phyloP scores from a whole-genome alignment of 2,888 invertebrate species.

The Eupithecia subumbrata region DNA sequence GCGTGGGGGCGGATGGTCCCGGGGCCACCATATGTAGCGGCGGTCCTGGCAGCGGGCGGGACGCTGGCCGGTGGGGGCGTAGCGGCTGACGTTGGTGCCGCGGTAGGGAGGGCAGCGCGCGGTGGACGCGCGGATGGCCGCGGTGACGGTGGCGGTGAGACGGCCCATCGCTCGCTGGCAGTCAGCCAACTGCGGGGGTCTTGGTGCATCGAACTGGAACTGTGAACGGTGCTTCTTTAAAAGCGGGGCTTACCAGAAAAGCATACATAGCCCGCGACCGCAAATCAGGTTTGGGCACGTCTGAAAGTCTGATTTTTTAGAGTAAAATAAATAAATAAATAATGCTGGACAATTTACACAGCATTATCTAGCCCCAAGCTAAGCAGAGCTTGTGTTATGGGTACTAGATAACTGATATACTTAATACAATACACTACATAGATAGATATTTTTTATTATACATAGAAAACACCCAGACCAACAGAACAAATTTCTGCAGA shows the following conservation, averaged over 20 bases:
- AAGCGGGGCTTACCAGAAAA: neutral
- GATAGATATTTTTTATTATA: too few relatives aligned
- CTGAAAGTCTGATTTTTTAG: too few relatives aligned
- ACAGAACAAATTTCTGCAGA: too few relatives aligned
- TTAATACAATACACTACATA: too few relatives aligned
- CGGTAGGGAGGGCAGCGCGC: conserved; percentile 72
- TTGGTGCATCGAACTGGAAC: conserved; percentile 76
- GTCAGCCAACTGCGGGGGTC: conserved; percentile 65
- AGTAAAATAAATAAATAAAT: too few relatives aligned
- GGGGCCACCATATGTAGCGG: conserved; percentile 73
- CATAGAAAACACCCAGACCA: too few relatives aligned
- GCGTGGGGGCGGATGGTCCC: conserved; percentile 64
- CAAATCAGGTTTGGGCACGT: too few relatives aligned
- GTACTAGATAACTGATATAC: too few relatives aligned
- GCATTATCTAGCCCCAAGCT: too few relatives aligned
- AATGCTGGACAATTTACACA: too few relatives aligned
- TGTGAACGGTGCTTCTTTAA: conserved; percentile 36
- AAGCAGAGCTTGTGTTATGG: too few relatives aligned
- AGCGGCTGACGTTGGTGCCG: conserved; percentile 74
- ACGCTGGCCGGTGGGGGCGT: conserved; percentile 72
- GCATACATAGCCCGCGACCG: neutral
- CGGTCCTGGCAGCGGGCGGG: conserved; percentile 67
- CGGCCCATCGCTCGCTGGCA: conserved; percentile 72
- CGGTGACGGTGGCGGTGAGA: conserved; percentile 72
- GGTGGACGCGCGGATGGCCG: conserved; percentile 68